phyloP scores from a whole-genome alignment of 1,140 invertebrate species.

The Homarus americanus region DNA sequence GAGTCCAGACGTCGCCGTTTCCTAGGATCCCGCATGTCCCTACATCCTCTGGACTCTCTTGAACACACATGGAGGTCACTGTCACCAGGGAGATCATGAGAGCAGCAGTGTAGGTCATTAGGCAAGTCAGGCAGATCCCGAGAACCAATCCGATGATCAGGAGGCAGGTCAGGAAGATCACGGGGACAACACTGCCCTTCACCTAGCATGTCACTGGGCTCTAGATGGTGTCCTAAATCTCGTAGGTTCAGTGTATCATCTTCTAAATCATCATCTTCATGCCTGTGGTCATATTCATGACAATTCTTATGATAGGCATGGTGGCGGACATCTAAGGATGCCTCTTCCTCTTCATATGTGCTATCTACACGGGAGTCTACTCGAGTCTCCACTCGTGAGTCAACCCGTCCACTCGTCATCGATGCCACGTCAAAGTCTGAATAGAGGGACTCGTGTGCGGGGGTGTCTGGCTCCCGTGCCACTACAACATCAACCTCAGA shows the following conservation, averaged over 20 bases:
- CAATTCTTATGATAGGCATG: constrained; percentile 6
- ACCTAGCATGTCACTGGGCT: neutral
- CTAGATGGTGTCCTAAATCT: neutral
- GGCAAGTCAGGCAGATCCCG: constrained; percentile 29
- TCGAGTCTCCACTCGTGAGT: constrained; percentile 46
- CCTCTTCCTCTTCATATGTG: constrained; percentile 31
- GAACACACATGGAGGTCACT: neutral
- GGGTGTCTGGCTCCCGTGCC: constrained; percentile 75
- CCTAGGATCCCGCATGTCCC: constrained; percentile 16
- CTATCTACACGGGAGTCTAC: constrained; percentile 60
- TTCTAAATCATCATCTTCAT: constrained; percentile 11
- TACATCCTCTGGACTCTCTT: neutral
- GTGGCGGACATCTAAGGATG: neutral
- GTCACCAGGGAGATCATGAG: neutral
- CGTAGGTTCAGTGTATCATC: neutral
- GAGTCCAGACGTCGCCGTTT: neutral
- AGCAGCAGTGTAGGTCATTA: neutral
- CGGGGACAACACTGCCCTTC: neutral
- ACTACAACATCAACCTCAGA: constrained; percentile 88
- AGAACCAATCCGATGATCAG: neutral
- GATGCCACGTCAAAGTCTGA: constrained; percentile 57
- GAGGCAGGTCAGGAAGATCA: neutral
- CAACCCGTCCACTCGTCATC: constrained; percentile 53
- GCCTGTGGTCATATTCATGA: neutral
- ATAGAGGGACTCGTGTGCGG: constrained; percentile 40